These are phyloP conservation scores for Champsocephalus gunnari DNA, from an alignment of 2,797 vertebrate genomes.

Conservation along the genomic window DNA sequence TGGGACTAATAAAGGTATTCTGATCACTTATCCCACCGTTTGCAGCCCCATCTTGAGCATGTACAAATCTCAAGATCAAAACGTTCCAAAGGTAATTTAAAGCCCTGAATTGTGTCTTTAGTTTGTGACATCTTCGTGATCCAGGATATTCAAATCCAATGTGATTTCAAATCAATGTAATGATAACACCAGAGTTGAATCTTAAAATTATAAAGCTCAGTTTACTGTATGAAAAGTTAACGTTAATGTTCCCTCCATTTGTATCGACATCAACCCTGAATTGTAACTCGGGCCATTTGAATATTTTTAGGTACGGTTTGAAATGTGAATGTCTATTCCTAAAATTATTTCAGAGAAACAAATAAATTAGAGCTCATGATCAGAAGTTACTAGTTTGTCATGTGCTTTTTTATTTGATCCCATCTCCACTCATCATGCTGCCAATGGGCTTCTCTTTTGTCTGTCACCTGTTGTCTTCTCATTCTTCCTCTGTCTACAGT, in stretches of 20 bases:
- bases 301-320: neutral
- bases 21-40: too few relatives aligned
- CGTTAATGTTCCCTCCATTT: neutral
- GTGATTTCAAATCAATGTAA: neutral
- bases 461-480: conserved; percentile 69
- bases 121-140: too few relatives aligned
- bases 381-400: conserved; percentile 6
- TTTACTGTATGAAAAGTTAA: neutral
- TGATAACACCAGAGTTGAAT: neutral
- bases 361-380: neutral
- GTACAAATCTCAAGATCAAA: too few relatives aligned
- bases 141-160: neutral
- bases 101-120: too few relatives aligned
- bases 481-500: conserved; percentile 68
- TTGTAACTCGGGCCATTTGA: neutral
- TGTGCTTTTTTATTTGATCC: conserved; percentile 10
- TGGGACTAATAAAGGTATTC: too few relatives aligned
- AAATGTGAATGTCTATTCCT: conserved; percentile 5
- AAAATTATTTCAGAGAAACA: neutral
- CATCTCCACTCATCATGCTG: conserved; percentile 7
- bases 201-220: neutral
- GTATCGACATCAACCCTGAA: too few relatives aligned
- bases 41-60: too few relatives aligned
- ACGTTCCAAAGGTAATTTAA: too few relatives aligned
- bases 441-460: conserved; percentile 38